These are phyloP conservation scores for Trematomus bernacchii DNA, from an alignment of 2,797 vertebrate genomes.

Conservation along the genomic window DNA sequence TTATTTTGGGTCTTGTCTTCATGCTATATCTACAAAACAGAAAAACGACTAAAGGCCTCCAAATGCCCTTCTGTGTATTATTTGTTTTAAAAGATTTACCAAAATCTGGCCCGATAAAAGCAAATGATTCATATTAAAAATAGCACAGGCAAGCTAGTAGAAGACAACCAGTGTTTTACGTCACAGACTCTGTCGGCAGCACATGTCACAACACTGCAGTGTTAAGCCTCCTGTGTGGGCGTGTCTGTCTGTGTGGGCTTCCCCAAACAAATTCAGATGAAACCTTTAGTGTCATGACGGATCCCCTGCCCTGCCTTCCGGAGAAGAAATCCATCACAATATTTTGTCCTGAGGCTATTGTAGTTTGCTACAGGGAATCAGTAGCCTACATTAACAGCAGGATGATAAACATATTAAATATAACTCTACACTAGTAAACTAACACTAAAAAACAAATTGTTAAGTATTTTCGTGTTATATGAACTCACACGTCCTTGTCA, in stretches of 20 bases:
- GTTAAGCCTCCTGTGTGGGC: neutral
- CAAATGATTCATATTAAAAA: too few relatives aligned
- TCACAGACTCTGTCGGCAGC: too few relatives aligned
- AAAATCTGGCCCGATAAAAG: too few relatives aligned
- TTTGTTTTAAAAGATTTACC: too few relatives aligned
- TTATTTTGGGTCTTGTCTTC: too few relatives aligned
- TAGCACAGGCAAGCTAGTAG: neutral
- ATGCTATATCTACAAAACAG: too few relatives aligned
- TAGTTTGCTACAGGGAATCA: too few relatives aligned
- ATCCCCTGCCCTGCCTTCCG: neutral
- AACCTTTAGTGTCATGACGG: accelerated
- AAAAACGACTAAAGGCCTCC: too few relatives aligned
- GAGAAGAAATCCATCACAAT: too few relatives aligned
- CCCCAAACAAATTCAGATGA: neutral
- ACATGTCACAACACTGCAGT: neutral
- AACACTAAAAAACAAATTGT: neutral
- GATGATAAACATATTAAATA: neutral
- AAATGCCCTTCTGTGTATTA: too few relatives aligned
- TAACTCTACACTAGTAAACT: neutral
- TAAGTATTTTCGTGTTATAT: neutral
- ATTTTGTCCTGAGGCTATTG: neutral
- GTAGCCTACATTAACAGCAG: neutral
- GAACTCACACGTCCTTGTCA: too few relatives aligned
- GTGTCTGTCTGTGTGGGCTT: neutral
- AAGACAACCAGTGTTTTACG: too few relatives aligned